Evolutionary conservation across 2,888 invertebrate species (phyloP), one percentile per base, ranked within the genome.

Genomic region (Boloria selene): DNA sequence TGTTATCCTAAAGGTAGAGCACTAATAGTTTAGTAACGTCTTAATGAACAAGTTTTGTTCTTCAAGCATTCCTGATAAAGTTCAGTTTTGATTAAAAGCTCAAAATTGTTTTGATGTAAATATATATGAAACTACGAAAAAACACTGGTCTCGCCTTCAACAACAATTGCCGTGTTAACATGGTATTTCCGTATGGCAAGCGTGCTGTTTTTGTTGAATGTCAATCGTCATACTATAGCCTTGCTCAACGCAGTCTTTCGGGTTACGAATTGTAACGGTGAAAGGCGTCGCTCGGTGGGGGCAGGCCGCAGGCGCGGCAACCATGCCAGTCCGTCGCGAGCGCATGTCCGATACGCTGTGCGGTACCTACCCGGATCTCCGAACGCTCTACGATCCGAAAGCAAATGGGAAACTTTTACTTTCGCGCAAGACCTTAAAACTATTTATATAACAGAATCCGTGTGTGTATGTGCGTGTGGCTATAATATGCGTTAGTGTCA

Each of bases 181-280:
- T 65, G 75, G 79, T 79, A 84, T 89, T 88, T 89, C 87, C 88
- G 88, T 87, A 79, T 83, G 78, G 78, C 76, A 73, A 80, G 77
- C 77, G 77, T 77, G 81, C 79, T 75, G 83, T 85, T 87, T 87
- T 87, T 89, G 89, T 85, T 88, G 85, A 89, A 89, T 90, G 90
- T 90, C 90, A 90, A 85, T 90, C 90, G 86, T 84, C 87, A 79
- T 83, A 38, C 31, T 38, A 83, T 79, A 89, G 90, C 90, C 90
- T 91, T 90, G 90, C 88, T 85, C 80, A 89, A 88, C 86, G 76
- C 79, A 77, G 84, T 86, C 79, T 86, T 86, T 88, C 80, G 84
- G 84, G 85, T 81, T 83, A 85, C 84, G 82, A 88, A 88, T 84
- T 75, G 77, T 80, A 79, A 79, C 79, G 79, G 80, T 80, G 80